Base-by-base conservation (phyloP, 2,888 invertebrate species). In the Lasioglossum zephyrum region DNA sequence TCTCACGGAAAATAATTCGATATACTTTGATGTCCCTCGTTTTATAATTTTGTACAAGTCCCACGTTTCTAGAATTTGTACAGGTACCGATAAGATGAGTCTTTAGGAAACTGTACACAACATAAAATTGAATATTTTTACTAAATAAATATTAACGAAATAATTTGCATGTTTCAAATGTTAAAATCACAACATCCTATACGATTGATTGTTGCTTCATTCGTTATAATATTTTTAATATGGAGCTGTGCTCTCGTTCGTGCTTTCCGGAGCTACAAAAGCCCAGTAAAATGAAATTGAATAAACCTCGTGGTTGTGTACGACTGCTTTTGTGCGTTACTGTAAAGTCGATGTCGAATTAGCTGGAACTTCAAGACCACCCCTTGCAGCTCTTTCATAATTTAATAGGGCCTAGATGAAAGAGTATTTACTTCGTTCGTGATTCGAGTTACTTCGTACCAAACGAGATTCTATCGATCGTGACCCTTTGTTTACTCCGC, bases 381-480 rank as follows among this genome's bases (percentile, higher is more conserved):
- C 63, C 63, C 4, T 8, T 4, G 22, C 11, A 41, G 22, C 11
- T 39, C 41, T 70, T 70, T 41, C n/a, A 41, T 22, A 70, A 70
- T 70, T 70, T 41, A 70, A 70, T 70, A 70, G n/a, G n/a, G 41
- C n/a, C 39, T 13, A n/a, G 70, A 41, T n/a, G 22, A 41, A 70
- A 70, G 41, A 41, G 41, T 41, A n/a, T 70, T 70, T 41, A 70
- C 70, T 11, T 41, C 2, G 41, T 13, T n/a, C 41, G 41, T n/a
- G 70, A 41, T 70, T 41, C 41, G 70, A 70, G n/a, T 41, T n/a
- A 41, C 4, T 41, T 5, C n/a, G 4, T n/a, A n/a, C 41, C 4
- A n/a, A n/a, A 39, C 39, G 39, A n/a, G 41, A 39, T 70, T 13
- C 41, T 18, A 70, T 70, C 11, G 70, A 70, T 70, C 70, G n/a